These are phyloP conservation scores for Hydropsyche betteni DNA, from an alignment of 2,888 invertebrate species.

Conservation along the genomic window DNA sequence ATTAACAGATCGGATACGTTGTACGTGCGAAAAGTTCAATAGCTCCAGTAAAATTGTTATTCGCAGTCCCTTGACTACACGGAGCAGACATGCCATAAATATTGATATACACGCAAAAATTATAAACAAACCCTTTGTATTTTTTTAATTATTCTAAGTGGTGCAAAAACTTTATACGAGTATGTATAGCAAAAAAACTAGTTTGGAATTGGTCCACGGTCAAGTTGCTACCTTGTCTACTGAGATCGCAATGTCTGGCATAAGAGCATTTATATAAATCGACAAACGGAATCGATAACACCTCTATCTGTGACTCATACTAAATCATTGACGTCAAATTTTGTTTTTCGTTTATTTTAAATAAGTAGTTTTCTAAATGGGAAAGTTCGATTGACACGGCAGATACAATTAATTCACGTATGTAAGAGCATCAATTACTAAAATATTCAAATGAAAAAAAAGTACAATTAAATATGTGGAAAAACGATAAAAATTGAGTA, in stretches of 20 bases:
- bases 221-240: conserved; percentile 33
- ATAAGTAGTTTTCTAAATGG: background rate
- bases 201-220: conserved; percentile 38
- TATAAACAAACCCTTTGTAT: no score
- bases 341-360: background rate
- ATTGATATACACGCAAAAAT: no score
- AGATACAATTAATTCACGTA: background rate
- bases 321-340: background rate
- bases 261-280: conserved; percentile 25
- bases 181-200: conserved; percentile 7
- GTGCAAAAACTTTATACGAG: no score
- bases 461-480: no score
- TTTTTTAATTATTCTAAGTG: no score
- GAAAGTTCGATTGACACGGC: background rate
- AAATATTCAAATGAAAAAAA: no score
- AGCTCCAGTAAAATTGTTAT: conserved; percentile 5
- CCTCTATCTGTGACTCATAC: background rate
- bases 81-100: no score
- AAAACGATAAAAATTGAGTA: no score
- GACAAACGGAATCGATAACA: conserved; percentile 3
- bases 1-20: background rate
- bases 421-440: background rate
- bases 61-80: background rate
- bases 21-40: conserved; percentile 24
- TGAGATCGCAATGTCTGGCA: conserved; percentile 16